Percentiles rank a stretch among this genome's conserved stretches.
These are phyloP conservation scores for Sylvicapra grimmia DNA, from an alignment of 2,113 vertebrate species.

Conservation along the genomic window DNA sequence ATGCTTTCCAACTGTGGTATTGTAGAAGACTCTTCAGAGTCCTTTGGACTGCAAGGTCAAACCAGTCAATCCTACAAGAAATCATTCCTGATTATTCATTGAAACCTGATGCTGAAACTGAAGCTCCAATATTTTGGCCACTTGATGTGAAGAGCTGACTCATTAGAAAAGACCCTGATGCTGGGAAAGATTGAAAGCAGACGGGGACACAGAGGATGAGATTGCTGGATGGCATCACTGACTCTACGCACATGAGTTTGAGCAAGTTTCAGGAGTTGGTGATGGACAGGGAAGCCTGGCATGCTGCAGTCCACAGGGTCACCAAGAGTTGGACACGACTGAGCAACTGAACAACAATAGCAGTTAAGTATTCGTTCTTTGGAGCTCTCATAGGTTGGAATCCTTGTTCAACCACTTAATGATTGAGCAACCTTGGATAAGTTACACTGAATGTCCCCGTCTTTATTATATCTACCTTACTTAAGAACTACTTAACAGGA, in stretches of 20 bases:
- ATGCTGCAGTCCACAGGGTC: too few relatives aligned
- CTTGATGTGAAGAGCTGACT: neutral
- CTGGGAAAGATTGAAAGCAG: neutral
- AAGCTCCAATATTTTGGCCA: neutral
- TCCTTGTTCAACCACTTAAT: neutral
- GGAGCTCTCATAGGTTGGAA: neutral
- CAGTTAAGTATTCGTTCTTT: neutral
- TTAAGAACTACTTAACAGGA: neutral
- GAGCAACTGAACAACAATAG: neutral
- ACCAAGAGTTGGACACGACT: neutral
- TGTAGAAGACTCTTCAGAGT: neutral
- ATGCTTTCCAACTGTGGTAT: neutral
- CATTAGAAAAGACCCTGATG: neutral
- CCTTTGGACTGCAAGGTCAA: neutral
- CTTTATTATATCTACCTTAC: neutral
- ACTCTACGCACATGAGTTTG: neutral
- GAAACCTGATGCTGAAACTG: neutral
- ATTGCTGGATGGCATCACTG: neutral
- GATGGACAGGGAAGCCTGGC: neutral
- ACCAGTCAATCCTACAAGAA: neutral
- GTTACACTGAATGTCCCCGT: neutral
- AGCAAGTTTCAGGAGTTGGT: neutral
- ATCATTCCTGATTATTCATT: neutral
- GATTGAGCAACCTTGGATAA: neutral
- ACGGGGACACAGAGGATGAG: neutral